phyloP scores from a whole-genome alignment of 2,113 vertebrate genomes.

The Calcarius ornatus region DNA sequence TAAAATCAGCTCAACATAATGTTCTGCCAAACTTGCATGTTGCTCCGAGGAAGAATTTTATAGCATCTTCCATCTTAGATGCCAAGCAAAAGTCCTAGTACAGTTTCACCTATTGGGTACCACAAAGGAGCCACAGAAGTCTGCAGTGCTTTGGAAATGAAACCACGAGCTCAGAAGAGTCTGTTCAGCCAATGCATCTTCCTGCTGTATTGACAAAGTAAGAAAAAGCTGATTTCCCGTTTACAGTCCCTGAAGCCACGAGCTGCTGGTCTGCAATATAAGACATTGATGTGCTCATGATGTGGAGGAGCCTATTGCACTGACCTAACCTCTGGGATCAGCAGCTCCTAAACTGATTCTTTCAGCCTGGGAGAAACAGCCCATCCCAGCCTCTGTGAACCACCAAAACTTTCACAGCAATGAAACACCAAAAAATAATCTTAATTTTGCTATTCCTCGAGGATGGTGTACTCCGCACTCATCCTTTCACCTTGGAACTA shows the following conservation, averaged over 20 bases:
- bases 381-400: background rate
- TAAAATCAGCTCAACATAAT: background rate
- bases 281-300: background rate
- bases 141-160: background rate
- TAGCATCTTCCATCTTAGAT: background rate
- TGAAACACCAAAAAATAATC: background rate
- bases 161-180: background rate
- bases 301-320: background rate
- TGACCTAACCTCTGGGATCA: background rate
- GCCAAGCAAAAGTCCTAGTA: background rate
- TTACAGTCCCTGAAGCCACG: background rate
- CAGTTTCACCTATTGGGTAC: background rate
- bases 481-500: background rate
- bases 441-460: background rate
- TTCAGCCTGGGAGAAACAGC: background rate
- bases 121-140: background rate
- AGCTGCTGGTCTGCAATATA: background rate
- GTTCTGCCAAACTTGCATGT: background rate
- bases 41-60: background rate
- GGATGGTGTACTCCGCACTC: background rate
- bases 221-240: fast-evolving
- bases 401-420: background rate
- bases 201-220: background rate
- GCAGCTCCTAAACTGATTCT: background rate
- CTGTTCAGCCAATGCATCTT: background rate